Base-by-base conservation (phyloP, 37 sponge, comb jelly and placozoan species). In the Chondrilla cf. caribensis region DNA sequence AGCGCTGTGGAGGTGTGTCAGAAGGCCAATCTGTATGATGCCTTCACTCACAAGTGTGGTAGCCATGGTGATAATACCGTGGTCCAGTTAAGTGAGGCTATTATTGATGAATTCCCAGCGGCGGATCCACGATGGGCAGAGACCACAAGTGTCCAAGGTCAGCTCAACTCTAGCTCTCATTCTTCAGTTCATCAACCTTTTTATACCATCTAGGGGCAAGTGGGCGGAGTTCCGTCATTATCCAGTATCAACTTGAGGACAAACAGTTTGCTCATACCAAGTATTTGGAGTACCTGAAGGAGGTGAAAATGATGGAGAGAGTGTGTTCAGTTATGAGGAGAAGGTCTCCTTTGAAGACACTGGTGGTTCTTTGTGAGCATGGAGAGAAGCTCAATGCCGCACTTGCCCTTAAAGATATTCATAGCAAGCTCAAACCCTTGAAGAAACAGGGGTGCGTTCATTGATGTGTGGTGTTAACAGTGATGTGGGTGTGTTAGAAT, bases 171-270 rank as follows among this genome's bases (percentile, higher is more conserved):
- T 72, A 9, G 38, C 7, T 36, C 9, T 66, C 68, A 15, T 19
- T 19, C 57, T 17, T 55, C 57, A 19, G 57, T 55, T 55, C 17
- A 55, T 55, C 17, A 55, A 19, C 57, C 25, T 38, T 21, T 62
- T 32, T 38, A 24, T 68, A 24, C 36, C 55, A 3, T 39, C 62
- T 80, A 72, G 38, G 73, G 38, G 14, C 11, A 4, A 72, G n/a
- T 22, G 42, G 38, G 15, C 18, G 29, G 24, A 41, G 43, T 43
- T 91, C 92, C 5, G 57, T 86, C 38, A 92, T 95, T 51, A 81
- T 91, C 24, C 81, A 87, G 64, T 90, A 95, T 35, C 93, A 91
- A 59, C 64, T 95, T 29, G 83, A 95, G 84, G 83, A 92, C 67
- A 95, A 95, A 60, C 75, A 86, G 60, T 41, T 76, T 8, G 93